Base-by-base conservation (phyloP, 2,113 vertebrate genomes). In the Mastomys coucha region DNA sequence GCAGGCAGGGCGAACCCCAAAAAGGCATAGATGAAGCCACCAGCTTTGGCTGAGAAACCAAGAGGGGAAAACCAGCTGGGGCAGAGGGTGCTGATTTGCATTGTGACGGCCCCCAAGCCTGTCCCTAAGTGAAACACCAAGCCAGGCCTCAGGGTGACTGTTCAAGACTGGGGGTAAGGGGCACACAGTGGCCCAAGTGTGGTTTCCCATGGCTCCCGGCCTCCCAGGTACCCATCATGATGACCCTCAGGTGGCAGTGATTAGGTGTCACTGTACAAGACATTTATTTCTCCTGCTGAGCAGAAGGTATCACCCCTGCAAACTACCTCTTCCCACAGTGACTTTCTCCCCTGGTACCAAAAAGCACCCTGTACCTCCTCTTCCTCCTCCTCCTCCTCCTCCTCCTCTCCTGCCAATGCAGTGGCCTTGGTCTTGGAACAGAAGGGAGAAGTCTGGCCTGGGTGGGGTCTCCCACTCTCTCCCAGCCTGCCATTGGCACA, bases 321-420 rank as follows among this genome's bases (percentile, higher is more conserved):
- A 98, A 97, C 98, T 98, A 98, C 98, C 98, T 98, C 98, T 98
- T 98, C 96, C 98, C 94, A 96, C 76, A 8, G 91, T 1, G 89
- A 97, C 97, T 98, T 97, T 98, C 88, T 97, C 97, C 97, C 98
- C 97, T 95, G 93, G 96, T 97, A 98, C 98, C 97, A 97, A 98
- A 98, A 98, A 97, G 88, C 51, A 91, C 69, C 95, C 96, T 20
- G 53, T 89, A 91, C 94, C 96, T 96, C 97, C 93, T n/a, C n/a
- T 89, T 70, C 12, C 53, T 58, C 17, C 58, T 58, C 12, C 31
- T 67, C 82, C 33, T 17, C 53, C 84, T 76, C 84, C 39, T 13
- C 26, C 85, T 77, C 88, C 20, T 72, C 82, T 78, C 89, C 70
- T 65, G 67, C 80, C 96, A 91, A 92, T 7, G 8, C 86, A 49